Conservation (phyloP, 2,113 vertebrate genomes). For the Glaucomys volans region DNA sequence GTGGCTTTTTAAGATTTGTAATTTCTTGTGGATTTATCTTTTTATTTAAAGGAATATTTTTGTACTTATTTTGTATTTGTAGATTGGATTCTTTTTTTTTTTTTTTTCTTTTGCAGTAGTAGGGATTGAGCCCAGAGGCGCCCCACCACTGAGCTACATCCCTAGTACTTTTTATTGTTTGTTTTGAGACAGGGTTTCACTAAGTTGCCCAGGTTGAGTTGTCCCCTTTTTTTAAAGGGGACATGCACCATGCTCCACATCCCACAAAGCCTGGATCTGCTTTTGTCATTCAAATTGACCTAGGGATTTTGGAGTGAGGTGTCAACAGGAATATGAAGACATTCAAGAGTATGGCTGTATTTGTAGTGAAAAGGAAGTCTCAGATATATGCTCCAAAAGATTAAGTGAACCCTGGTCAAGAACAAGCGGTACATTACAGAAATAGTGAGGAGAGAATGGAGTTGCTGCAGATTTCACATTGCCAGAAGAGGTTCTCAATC, state of each 20-base stretch:
- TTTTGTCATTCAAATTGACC: not conserved
- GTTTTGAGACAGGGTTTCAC: too few relatives aligned
- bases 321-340: not conserved
- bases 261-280: not conserved
- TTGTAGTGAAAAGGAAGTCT: not conserved
- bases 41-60: not conserved
- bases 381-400: not conserved
- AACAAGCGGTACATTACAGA: not conserved
- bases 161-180: too few relatives aligned
- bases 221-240: not conserved
- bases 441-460: not conserved
- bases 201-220: not conserved
- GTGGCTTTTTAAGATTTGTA: not conserved
- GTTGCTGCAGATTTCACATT: not conserved
- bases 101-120: not conserved
- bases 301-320: not conserved
- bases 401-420: too few relatives aligned
- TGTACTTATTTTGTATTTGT: not conserved
- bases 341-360: not conserved
- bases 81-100: not conserved
- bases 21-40: not conserved
- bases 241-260: not conserved
- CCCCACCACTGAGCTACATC: too few relatives aligned
- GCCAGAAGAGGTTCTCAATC: not conserved
- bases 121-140: too few relatives aligned